A percentile compares a stretch with the other conserved stretches of the same genome.
phyloP scores from a whole-genome alignment of 2,888 invertebrate species.

The Conistra vaccinii region DNA sequence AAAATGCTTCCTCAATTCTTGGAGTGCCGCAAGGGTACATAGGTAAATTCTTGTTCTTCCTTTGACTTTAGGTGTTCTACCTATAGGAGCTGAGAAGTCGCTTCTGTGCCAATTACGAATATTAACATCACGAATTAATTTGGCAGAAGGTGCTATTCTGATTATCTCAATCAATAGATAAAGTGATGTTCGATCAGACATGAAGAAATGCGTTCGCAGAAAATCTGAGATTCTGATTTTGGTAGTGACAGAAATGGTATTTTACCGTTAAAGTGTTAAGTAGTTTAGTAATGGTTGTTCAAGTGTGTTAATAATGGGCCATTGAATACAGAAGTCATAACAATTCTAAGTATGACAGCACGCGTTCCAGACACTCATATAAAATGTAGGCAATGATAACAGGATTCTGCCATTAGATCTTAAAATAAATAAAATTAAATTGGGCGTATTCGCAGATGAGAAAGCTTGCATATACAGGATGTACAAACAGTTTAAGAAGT shows the following conservation, averaged over 20 bases:
- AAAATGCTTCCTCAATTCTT: slow-evolving; percentile 17
- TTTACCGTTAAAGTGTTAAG: slow-evolving; percentile 7
- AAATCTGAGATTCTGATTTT: background rate
- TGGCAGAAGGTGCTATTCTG: too few species aligned
- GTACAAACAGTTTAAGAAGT: background rate
- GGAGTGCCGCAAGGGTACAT: slow-evolving; percentile 1
- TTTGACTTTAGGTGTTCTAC: background rate
- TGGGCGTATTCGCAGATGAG: slow-evolving; percentile 31
- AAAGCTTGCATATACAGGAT: slow-evolving; percentile 17
- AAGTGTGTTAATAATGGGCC: slow-evolving; percentile 38
- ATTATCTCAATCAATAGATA: background rate
- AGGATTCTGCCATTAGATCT: slow-evolving; percentile 66
- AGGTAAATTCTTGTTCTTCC: background rate
- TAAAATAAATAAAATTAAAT: slow-evolving; percentile 64
- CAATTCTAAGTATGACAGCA: slow-evolving; percentile 52
- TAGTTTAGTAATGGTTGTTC: slow-evolving; percentile 21
- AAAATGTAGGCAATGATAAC: slow-evolving; percentile 66
- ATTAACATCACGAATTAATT: background rate
- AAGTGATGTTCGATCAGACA: too few species aligned
- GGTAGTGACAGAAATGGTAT: background rate
- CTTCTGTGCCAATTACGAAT: background rate
- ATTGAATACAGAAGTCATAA: slow-evolving; percentile 47
- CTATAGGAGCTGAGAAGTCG: background rate
- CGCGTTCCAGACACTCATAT: slow-evolving; percentile 58
- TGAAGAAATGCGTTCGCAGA: background rate